phyloP scores from a whole-genome alignment of 2,888 invertebrate genomes.

The Erebia epiphron region DNA sequence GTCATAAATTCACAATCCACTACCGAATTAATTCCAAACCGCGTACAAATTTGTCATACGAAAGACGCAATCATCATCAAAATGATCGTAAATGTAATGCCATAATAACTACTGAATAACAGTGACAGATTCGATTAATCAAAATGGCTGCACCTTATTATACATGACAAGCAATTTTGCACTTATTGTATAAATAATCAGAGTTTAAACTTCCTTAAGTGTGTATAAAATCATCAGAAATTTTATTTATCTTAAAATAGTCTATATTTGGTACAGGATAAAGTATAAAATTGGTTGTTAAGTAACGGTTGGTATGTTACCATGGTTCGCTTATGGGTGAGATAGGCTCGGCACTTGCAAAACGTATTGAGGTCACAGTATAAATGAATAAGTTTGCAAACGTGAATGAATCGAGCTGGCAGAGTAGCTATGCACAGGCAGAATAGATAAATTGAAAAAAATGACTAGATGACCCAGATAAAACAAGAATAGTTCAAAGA shows the following conservation, averaged over 20 bases:
- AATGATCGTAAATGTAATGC: conserved; percentile 20
- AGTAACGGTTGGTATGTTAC: background rate
- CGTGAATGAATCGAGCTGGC: conserved; percentile 45
- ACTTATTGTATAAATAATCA: background rate
- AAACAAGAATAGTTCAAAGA: too few species aligned
- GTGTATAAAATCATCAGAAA: background rate
- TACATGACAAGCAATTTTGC: background rate
- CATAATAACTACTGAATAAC: conserved; percentile 25
- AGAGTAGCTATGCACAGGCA: conserved; percentile 36
- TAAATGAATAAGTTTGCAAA: conserved; percentile 50
- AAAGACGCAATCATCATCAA: conserved; percentile 29
- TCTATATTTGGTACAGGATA: conserved; percentile 3
- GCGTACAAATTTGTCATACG: conserved; percentile 23
- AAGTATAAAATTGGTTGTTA: background rate
- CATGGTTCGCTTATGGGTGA: conserved; percentile 25
- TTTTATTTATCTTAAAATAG: background rate
- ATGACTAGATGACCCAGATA: background rate
- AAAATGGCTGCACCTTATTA: conserved; percentile 15
- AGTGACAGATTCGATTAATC: conserved; percentile 9
- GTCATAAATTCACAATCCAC: conserved; percentile 15
- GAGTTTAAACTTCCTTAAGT: background rate
- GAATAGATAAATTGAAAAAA: background rate
- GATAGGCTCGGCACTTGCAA: conserved; percentile 51
- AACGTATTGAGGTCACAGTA: conserved; percentile 54
- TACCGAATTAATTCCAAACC: conserved; percentile 18